Evolutionary conservation across 2,797 vertebrate genomes (phyloP), one percentile per base, ranked within the genome.

Genomic region (Acanthornis magna): DNA sequence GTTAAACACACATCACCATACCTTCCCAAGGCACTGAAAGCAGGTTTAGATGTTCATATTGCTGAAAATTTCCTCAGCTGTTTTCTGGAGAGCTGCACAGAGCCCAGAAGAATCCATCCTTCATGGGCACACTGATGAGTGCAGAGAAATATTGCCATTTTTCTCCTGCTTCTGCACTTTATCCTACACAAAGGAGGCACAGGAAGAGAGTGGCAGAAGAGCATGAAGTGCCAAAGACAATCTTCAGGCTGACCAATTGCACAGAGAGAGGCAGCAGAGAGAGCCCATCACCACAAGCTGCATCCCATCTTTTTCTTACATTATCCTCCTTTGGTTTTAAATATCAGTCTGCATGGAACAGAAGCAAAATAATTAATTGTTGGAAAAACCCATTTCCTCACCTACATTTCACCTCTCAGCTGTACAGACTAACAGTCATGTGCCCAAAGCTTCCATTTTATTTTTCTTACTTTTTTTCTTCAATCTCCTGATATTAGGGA

Each of bases 231-330:
- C 58, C 40, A 72, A 50, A 32, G n/a, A 50, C 32, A 63, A 47
- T 7, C 30, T 81, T 57, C 71, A 72, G 23, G 10, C 42, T 38
- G 42, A 60, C 10, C 0, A 0, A 16, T 0, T 20, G 6, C n/a
- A 38, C 0, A 30, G 20, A 40, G 20, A 72, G 50, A 18, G 27
- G 62, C 36, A 66, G 40, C 55, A 80, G 40, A 63, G 9, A 60
- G 2, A 66, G 67, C 7, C 29, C 32, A 14, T 8, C 7, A 21
- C 13, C 63, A 71, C 15, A 40, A 47, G 15, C 16, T 50, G 17
- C 10, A 30, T 14, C 17, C 16, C 75, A 29, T 21, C 13, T 48
- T 60, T 61, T 67, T 4, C 34, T 51, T 25, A 67, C 6, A 9
- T 48, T 32, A 34, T 15, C 16, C 36, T 73, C 22, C 85, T 79